These are phyloP conservation scores for Acrocephalus scirpaceus DNA, from an alignment of 2,797 vertebrate genomes.

Conservation along the genomic window DNA sequence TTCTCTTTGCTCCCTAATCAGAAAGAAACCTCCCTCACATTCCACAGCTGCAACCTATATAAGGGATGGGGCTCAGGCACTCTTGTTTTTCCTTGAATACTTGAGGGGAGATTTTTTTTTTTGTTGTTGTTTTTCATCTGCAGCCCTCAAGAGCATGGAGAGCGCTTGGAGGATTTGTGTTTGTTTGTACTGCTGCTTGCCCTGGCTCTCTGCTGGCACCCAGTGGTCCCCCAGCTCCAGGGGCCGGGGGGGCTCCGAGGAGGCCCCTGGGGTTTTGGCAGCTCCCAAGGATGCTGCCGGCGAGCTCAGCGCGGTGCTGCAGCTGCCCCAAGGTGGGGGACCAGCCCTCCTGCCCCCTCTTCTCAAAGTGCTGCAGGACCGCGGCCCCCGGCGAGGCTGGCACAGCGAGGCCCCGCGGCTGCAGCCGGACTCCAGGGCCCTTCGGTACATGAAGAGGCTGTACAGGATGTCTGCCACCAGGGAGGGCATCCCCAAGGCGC, in stretches of 20 bases:
- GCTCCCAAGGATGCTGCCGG: conserved; percentile 3
- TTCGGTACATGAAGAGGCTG: conserved; percentile 89
- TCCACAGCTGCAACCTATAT: conserved; percentile 71
- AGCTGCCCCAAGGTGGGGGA: neutral
- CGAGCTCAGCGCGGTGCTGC: neutral
- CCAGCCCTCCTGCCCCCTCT: conserved; percentile 78
- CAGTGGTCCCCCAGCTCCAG: neutral
- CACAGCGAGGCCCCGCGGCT: conserved; percentile 50
- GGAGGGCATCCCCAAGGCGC: conserved; percentile 80
- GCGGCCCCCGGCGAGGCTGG: conserved; percentile 65
- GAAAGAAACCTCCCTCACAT: neutral
- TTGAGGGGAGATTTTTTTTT: neutral
- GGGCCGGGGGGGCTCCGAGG: neutral
- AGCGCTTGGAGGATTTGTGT: conserved; percentile 38
- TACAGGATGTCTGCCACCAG: conserved; percentile 84
- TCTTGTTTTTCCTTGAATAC: neutral
- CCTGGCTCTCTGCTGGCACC: conserved; percentile 23
- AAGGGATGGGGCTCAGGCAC: neutral
- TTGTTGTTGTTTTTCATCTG: neutral
- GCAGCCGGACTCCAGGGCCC: conserved; percentile 84
- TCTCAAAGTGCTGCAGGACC: conserved; percentile 83
- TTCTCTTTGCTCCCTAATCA: conserved; percentile 46
- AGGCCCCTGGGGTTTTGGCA: neutral
- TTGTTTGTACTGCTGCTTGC: conserved; percentile 63
- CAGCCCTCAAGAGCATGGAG: conserved; percentile 60